These are phyloP conservation scores for Neotoxoptera formosana DNA, from an alignment of 1,140 invertebrate species.

Conservation along the genomic window DNA sequence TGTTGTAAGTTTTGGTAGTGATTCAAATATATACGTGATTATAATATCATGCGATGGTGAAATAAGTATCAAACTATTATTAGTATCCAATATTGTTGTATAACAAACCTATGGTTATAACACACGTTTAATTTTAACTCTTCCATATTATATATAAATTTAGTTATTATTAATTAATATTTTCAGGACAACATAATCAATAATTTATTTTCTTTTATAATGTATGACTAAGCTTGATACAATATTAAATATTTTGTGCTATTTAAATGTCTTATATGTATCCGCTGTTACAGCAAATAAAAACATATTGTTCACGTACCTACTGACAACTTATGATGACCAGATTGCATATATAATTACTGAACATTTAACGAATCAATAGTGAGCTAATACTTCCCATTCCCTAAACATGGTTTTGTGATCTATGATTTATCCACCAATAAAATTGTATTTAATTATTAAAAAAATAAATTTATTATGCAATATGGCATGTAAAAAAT, in stretches of 20 bases:
- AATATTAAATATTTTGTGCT: not conserved
- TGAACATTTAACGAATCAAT: too few relatives aligned
- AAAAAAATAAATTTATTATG: too few relatives aligned
- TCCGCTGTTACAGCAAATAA: too few relatives aligned
- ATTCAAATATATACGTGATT: not conserved
- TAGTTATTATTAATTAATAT: not conserved
- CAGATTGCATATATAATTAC: not conserved
- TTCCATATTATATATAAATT: not conserved
- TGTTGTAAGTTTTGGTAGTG: not conserved
- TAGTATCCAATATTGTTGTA: not conserved
- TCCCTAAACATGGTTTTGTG: too few relatives aligned
- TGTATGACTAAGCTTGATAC: not conserved
- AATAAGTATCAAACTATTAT: slow-evolving; percentile 4
- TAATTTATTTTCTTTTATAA: not conserved
- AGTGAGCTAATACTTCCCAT: too few relatives aligned
- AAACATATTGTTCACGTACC: too few relatives aligned
- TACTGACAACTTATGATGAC: not conserved
- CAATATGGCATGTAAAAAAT: too few relatives aligned
- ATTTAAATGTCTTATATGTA: too few relatives aligned
- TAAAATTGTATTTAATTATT: too few relatives aligned
- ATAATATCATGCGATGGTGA: not conserved
- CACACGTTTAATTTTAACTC: not conserved
- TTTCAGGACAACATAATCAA: not conserved
- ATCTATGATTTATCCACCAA: too few relatives aligned
- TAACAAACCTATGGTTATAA: not conserved